Base-by-base conservation (phyloP, 2,888 invertebrate genomes). In the Nebria salina region DNA sequence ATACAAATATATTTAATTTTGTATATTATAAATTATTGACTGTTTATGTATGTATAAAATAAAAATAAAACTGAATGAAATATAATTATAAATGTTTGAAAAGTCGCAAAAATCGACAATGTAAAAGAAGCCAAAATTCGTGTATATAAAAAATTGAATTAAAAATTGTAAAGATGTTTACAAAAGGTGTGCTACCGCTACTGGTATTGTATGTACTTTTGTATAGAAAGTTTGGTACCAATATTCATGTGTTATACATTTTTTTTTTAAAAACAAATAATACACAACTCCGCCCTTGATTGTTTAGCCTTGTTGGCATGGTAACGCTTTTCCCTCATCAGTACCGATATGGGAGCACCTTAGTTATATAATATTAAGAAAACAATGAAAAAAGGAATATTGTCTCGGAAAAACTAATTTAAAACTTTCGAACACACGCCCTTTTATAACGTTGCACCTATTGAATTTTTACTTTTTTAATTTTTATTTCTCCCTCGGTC, bases 321-420 rank as follows among this genome's bases (percentile, higher is more conserved):
- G 75, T 13, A 72, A 81, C 75, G 41, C 34, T 68, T 68, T 64
- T 11, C n/a, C 8, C 74, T 20, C 74, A 72, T 81, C 72, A 81
- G 76, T 76, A 70, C 80, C 75, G 68, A 80, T 80, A 68, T 54
- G 13, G 54, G 11, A 54, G 54, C 54, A 54, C 54, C 54, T 54
- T 54, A 54, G 13, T 13, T 54, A 7, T 54, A 54, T 54, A 54
- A 54, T 79, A 74, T 79, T 74, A 34, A 75, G 65, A 43, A 77
- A 70, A 80, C 75, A 80, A 80, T 80, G 72, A 75, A 70, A 54
- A 68, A 54, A 54, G 6, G 68, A 26, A 81, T 72, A 68, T 54
- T 80, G 75, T 68, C 75, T 75, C 72, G 43, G 41, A 73, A 64
- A 78, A 75, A 74, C 72, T 76, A 76, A 76, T 79, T 79, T 42